These are phyloP conservation scores for Eilema depressum DNA, from an alignment of 2,888 invertebrate genomes.

Conservation along the genomic window DNA sequence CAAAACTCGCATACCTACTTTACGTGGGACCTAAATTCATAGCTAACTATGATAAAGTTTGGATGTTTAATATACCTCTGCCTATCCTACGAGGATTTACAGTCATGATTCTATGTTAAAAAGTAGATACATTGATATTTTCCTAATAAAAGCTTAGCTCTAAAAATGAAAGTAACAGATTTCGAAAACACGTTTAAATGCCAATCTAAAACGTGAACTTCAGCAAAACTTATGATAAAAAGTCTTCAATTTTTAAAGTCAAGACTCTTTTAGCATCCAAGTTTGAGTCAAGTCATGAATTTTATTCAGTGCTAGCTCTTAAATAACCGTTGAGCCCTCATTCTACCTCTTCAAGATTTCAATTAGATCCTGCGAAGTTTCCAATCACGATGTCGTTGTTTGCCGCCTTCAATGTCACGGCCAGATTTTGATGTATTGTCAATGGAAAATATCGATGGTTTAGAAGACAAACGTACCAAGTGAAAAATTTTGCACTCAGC, in stretches of 20 bases:
- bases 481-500: no score
- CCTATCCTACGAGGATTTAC: no score
- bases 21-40: no score
- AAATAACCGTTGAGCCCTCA: constrained; percentile 34
- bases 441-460: constrained; percentile 47
- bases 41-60: no score
- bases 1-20: no score
- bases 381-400: constrained; percentile 54
- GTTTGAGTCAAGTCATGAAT: constrained; percentile 29
- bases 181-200: neutral
- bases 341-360: constrained; percentile 44
- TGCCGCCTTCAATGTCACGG: constrained; percentile 44
- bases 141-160: no score
- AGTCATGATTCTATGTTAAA: no score
- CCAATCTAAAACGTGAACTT: neutral
- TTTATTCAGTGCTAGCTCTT: constrained; percentile 41
- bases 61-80: no score
- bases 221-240: neutral
- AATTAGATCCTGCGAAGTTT: constrained; percentile 59
- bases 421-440: constrained; percentile 39
- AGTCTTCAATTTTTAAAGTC: constrained; percentile 6
- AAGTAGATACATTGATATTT: no score
- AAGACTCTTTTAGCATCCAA: constrained; percentile 32
- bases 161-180: no score
- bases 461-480: no score